phyloP scores from a whole-genome alignment of 2,888 invertebrate genomes.

The Harmothoe impar region DNA sequence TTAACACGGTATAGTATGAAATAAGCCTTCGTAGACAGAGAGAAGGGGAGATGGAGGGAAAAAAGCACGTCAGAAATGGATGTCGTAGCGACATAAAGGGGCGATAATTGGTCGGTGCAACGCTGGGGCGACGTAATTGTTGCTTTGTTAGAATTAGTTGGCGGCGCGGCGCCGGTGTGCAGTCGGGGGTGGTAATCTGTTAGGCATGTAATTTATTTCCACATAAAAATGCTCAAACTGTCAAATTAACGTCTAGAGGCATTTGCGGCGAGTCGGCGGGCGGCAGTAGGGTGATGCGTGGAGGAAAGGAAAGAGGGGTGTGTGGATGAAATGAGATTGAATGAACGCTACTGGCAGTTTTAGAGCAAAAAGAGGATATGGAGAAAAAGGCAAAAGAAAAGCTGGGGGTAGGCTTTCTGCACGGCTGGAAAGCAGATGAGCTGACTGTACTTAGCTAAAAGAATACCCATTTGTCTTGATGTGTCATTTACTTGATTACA shows the following conservation, averaged over 20 bases:
- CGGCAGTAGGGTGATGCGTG: conserved; percentile 10
- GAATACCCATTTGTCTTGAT: conserved; percentile 62
- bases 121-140: conserved; percentile 54
- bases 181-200: conserved; percentile 52
- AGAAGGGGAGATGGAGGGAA: neutral
- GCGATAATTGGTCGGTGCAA: conserved; percentile 45
- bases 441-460: conserved; percentile 57
- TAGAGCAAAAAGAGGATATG: neutral
- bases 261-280: conserved; percentile 44
- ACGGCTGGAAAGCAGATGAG: conserved; percentile 47
- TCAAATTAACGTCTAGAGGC: conserved; percentile 62
- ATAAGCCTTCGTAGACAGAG: neutral
- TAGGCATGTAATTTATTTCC: conserved; percentile 63
- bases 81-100: conserved; percentile 48
- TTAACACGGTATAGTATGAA: conserved; percentile 51
- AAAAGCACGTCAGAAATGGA: conserved; percentile 21
- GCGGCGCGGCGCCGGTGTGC: conserved; percentile 43
- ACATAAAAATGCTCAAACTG: conserved; percentile 62
- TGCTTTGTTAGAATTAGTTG: conserved; percentile 60
- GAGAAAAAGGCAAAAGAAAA: neutral
- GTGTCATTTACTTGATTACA: conserved; percentile 61
- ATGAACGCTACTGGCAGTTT: conserved; percentile 50
- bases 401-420: conserved; percentile 28
- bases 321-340: conserved; percentile 20
- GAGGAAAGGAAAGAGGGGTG: conserved; percentile 3